A percentile compares a stretch with the other conserved stretches of the same genome.
phyloP scores from a whole-genome alignment of 1,140 invertebrate species.

The Acromyrmex echinatior region DNA sequence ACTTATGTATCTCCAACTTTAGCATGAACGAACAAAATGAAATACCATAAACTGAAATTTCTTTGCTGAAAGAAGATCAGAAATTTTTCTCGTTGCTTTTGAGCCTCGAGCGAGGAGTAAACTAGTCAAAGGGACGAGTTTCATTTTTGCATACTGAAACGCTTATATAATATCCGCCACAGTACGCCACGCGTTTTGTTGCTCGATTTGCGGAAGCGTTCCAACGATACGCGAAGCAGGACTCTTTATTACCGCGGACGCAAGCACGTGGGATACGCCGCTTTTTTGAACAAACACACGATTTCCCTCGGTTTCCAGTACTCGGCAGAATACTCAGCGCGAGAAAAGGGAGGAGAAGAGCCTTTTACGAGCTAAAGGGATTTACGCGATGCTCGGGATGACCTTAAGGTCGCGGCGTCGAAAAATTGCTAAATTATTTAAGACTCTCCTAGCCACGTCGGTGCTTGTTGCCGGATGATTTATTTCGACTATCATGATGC shows the following conservation, averaged over 20 bases:
- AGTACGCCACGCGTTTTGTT: constrained; percentile 60
- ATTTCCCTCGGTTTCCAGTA: constrained; percentile 71
- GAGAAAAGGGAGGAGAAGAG: constrained; percentile 35
- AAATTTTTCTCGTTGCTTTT: constrained; percentile 38
- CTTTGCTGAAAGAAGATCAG: constrained; percentile 49
- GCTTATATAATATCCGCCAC: constrained; percentile 68
- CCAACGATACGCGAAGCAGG: constrained; percentile 53
- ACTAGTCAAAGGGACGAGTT: constrained; percentile 53
- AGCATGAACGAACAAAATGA: constrained; percentile 12
- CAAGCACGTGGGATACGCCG: constrained; percentile 60
- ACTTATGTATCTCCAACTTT: constrained; percentile 34
- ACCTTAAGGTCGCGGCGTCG: constrained; percentile 73
- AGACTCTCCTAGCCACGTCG: constrained; percentile 78
- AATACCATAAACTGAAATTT: constrained; percentile 37
- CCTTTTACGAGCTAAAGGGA: constrained; percentile 66
- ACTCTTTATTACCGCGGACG: constrained; percentile 70
- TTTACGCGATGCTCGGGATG: constrained; percentile 73
- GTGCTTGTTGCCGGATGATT: constrained; percentile 84
- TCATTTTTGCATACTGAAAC: constrained; percentile 68
- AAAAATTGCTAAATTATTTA: constrained; percentile 85
- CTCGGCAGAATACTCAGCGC: constrained; percentile 6
- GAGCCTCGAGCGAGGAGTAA: not conserved
- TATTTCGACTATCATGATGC: constrained; percentile 86
- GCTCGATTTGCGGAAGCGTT: constrained; percentile 68
- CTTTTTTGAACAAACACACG: constrained; percentile 55